Evolutionary conservation across 2,888 invertebrate species (phyloP).

Genomic region (Lasioglossum zephyrum): DNA sequence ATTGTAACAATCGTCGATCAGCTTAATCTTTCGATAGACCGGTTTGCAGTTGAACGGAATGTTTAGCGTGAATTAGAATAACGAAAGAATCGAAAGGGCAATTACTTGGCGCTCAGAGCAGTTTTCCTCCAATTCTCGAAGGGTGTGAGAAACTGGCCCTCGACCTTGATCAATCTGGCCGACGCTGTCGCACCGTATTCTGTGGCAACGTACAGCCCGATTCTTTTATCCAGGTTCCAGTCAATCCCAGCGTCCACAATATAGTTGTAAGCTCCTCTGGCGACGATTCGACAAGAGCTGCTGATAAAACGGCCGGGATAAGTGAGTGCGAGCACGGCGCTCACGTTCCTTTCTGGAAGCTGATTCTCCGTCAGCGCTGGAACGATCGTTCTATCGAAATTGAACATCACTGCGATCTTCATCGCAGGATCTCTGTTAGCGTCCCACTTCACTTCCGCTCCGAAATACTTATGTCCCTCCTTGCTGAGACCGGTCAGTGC

Average conservation of each 20-base stretch:
- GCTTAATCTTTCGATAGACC: too few species aligned
- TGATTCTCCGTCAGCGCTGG: conserved; percentile 19
- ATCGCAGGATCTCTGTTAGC: conserved; percentile 93
- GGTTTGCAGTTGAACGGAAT: background rate
- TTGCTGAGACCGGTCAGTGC: conserved; percentile 88
- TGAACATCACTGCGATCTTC: conserved; percentile 88
- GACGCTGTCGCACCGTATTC: conserved; percentile 85
- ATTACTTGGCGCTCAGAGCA: conserved; percentile 85
- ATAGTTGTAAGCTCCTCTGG: conserved; percentile 85
- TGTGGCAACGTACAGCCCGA: conserved; percentile 87
- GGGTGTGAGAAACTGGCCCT: conserved; percentile 86
- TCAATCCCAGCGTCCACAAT: conserved; percentile 87
- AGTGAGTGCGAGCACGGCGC: conserved; percentile 88
- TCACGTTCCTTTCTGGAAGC: conserved; percentile 86
- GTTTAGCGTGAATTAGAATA: background rate
- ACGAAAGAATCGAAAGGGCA: background rate
- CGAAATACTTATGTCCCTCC: conserved; percentile 87
- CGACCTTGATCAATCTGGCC: conserved; percentile 84
- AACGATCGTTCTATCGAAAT: conserved; percentile 85
- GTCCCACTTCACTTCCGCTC: conserved; percentile 93
- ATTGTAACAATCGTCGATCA: background rate
- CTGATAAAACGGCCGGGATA: conserved; percentile 92
- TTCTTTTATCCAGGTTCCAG: conserved; percentile 89
- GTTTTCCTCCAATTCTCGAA: conserved; percentile 87
- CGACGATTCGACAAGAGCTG: conserved; percentile 88